Base-by-base conservation (phyloP, 2,113 vertebrate genomes). In the Vidua macroura region DNA sequence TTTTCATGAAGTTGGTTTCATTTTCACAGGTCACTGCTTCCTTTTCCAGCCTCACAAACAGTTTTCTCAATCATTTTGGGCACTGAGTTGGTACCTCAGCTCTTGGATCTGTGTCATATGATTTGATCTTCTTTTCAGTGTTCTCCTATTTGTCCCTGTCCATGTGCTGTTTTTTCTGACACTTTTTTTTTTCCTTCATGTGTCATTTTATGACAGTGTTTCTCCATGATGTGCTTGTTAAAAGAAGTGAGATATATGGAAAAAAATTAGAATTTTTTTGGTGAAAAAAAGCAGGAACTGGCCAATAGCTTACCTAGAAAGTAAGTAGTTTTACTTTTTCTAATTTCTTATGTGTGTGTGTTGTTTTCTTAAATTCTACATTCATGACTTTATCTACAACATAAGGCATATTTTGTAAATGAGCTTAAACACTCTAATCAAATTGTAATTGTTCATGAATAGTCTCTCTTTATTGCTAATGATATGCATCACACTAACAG, bases 1-100 rank as follows among this genome's bases (percentile, higher is more conserved):
- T 95, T 97, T 97, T 96, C 88, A 58, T 84, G 82, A 88, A 35
- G 70, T 88, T 83, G 95, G 94, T 97, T 96, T 96, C 78, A 92
- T 94, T 96, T 97, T 97, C 92, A 96, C 95, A 97, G 97, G 95
- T 97, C 97, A 94, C 82, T 75, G 95, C 95, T 68, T 95, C 93
- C 63, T 93, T 88, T 96, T 84, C 79, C 68, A 69, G 79, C 66
- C 90, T 97, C 96, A 90, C 60, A 83, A 84, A 93, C 55, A 41
- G 56, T 84, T 87, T 91, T 94, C 88, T 93, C 70, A 37, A 49
- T 67, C 94, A n/a, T 72, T 87, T 77, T 25, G 58, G 83, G 90
- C 44, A 51, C 68, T 23, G 55, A 67, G 87, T 43, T 56, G 5
- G 75, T 90, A 91, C 86, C 21, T 41, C 74, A 76, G 31, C 10